Evolutionary conservation across 2,797 vertebrate species (phyloP), one percentile per base, ranked within the genome.

Genomic region (Erpetoichthys calabaricus): DNA sequence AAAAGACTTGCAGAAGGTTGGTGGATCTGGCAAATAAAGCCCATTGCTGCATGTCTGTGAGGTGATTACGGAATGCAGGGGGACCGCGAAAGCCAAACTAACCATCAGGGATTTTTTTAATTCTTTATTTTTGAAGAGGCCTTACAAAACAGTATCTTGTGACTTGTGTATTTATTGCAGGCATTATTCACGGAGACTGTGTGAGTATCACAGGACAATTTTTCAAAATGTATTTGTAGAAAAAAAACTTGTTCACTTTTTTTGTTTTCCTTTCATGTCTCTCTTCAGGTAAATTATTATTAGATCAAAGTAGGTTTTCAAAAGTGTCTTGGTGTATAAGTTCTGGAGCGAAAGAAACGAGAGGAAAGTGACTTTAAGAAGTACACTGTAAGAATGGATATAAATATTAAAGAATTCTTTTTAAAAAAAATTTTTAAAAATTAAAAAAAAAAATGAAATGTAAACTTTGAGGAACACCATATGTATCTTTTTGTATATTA

Each of bases 401-500:
- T 74, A 73, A 79, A 78, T 70, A 65, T 70, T 78, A 78, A 64
- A 72, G 77, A 73, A 77, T 80, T 74, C 76, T 74, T 76, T 70
- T 74, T 49, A 7, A 25, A 57, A 57, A 8, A 50, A 47, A 59
- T 55, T 63, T 65, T 44, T 51, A 44, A 60, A 50, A 54, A 25
- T 8, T 54, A 50, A 57, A 60, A 60, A 54, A 57, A n/a, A n/a
- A 60, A 60, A 53, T n/a, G n/a, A n/a, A n/a, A 44, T n/a, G 5
- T 62, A 64, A 62, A 71, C 68, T 51, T 68, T 63, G 54, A 44
- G 1, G 1, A 10, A 4, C 6, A 69, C 74, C 65, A 65, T 58
- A 69, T 81, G 76, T 76, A 65, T 78, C n/a, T 49, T 72, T 82
- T 75, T 80, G 73, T 66, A 85, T 75, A 78, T 67, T 79, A 79